These are phyloP conservation scores for Linnaemya vulpina DNA, from an alignment of 2,888 invertebrate species.

Conservation along the genomic window DNA sequence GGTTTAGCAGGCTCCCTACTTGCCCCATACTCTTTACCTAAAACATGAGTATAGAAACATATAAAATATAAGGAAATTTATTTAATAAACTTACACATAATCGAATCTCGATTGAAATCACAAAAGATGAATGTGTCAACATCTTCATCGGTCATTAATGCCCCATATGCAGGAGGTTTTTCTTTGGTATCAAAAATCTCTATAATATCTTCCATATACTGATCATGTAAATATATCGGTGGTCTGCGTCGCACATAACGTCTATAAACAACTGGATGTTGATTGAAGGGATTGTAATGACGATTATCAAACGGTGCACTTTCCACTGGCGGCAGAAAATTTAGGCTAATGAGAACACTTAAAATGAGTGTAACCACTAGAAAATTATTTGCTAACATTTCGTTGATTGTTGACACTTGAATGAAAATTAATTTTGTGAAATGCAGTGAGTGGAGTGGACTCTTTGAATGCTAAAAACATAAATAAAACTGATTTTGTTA, in stretches of 20 bases:
- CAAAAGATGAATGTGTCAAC: slow-evolving; percentile 76
- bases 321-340: neutral
- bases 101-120: slow-evolving; percentile 74
- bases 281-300: neutral
- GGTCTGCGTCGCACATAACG: slow-evolving; percentile 74
- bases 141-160: slow-evolving; percentile 72
- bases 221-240: slow-evolving; percentile 56
- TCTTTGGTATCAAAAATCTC: slow-evolving; percentile 74
- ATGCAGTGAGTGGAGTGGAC: no score
- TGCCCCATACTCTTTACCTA: slow-evolving; percentile 50
- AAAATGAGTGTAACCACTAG: neutral
- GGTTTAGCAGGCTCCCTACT: neutral
- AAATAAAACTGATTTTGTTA: slow-evolving; percentile 5
- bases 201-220: slow-evolving; percentile 74
- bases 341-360: neutral
- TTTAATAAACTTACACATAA: slow-evolving; percentile 74
- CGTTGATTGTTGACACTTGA: slow-evolving; percentile 19
- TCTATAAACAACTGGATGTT: slow-evolving; percentile 66
- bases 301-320: neutral
- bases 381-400: slow-evolving; percentile 46
- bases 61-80: neutral
- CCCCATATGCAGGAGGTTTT: slow-evolving; percentile 57
- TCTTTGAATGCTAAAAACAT: slow-evolving; percentile 12
- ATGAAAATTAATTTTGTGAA: slow-evolving; percentile 41
- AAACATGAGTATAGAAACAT: neutral